These are phyloP conservation scores for Pelodytes ibericus DNA, from an alignment of 2,797 vertebrate species.

Conservation along the genomic window DNA sequence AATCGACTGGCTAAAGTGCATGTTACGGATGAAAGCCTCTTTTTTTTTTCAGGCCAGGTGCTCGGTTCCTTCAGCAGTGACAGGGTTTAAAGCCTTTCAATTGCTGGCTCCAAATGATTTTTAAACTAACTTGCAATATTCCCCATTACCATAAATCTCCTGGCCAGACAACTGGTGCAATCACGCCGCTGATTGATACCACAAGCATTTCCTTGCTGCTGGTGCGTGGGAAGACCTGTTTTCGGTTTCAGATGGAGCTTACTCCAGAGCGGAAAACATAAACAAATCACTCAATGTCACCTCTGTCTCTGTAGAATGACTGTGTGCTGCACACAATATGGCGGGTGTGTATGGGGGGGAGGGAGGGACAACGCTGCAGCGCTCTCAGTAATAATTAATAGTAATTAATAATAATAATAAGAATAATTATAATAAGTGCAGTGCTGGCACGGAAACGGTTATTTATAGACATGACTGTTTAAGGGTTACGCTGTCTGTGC, in stretches of 20 bases:
- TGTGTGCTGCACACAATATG: not conserved
- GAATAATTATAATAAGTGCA: not conserved
- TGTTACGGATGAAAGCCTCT: too few relatives aligned
- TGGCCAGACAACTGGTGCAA: not conserved
- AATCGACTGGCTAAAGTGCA: too few relatives aligned
- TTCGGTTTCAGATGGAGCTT: slow-evolving; percentile 25
- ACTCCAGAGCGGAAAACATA: slow-evolving; percentile 12
- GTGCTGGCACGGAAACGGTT: not conserved
- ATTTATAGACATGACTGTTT: not conserved
- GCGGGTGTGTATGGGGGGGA: too few relatives aligned
- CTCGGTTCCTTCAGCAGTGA: not conserved
- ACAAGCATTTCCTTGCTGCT: slow-evolving; percentile 1
- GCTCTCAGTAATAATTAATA: too few relatives aligned
- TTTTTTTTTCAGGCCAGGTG: not conserved
- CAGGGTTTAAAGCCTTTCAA: not conserved
- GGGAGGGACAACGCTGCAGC: too few relatives aligned
- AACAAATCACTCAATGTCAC: slow-evolving; percentile 18
- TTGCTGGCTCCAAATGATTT: not conserved
- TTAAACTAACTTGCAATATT: slow-evolving; percentile 1
- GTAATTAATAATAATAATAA: too few relatives aligned
- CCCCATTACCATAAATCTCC: slow-evolving; percentile 19
- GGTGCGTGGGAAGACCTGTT: slow-evolving; percentile 10
- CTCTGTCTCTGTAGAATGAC: not conserved
- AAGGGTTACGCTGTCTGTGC: too few relatives aligned
- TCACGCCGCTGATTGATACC: slow-evolving; percentile 19